Base-by-base conservation (phyloP, 2,888 invertebrate species). In the Eremobia ochroleuca region DNA sequence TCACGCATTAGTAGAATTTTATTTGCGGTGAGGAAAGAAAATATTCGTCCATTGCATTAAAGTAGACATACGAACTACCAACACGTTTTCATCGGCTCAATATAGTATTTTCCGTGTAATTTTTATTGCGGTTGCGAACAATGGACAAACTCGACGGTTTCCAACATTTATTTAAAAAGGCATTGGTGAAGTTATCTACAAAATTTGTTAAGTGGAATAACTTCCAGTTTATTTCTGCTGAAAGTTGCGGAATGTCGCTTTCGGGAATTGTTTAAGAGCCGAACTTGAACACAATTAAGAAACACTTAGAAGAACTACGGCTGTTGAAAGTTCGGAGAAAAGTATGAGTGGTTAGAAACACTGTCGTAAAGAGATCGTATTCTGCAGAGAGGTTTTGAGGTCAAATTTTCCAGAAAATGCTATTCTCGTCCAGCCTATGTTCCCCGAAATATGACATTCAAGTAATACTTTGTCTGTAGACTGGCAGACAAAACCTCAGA, bases 181-280 rank as follows among this genome's bases (percentile, higher is more conserved):
- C 85, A 86, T 85, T 82, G 89, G 84, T 87, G 76, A 89, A 91
- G 89, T 89, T 89, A 90, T 86, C 85, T 87, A 79, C 83, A 84
- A 90, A 89, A 90, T 90, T 88, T 88, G 90, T 91, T 85, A 90
- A 91, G 89, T 89, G 89, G 88, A 88, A 87, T 88, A 88, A 89
- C 89, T 88, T 89, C 73, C 70, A 86, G 82, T 89, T 89, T 89
- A 87, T 90, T 89, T 88, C 83, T 82, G 85, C 88, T 81, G 86
- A 89, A 91, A 91, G 87, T 91, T 89, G 81, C 77, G 85, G 90
- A 91, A 90, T 91, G 90, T 91, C 90, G 83, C 90, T 87, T 88
- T 89, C 73, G 89, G 90, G 90, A 87, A 90, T 90, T 90, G 87
- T 87, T 88, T 89, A 84, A 88, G 85, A 87, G 85, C 81, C 88